A percentile compares a stretch with the other conserved stretches of the same genome.
Evolutionary conservation across 1,140 invertebrate species (phyloP).

Genomic region (Atta cephalotes): DNA sequence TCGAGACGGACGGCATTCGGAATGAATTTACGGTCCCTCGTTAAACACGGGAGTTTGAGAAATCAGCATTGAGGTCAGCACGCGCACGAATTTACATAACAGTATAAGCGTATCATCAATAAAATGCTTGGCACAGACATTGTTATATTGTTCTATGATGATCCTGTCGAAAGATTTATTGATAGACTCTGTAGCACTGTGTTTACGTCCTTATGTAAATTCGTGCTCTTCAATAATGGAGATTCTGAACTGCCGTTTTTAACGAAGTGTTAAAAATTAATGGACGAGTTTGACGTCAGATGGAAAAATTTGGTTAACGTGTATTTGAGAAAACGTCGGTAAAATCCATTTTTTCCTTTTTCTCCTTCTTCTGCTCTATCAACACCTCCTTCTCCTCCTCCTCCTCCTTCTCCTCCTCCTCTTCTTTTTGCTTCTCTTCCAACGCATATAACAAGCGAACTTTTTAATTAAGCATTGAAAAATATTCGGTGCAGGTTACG

Average conservation of each 20-base stretch:
- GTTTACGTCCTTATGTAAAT: conserved; percentile 28
- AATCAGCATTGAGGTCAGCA: conserved; percentile 14
- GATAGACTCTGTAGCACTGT: not conserved
- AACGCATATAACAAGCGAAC: conserved; percentile 36
- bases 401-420: not conserved
- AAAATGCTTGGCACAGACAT: not conserved
- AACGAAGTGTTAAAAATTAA: conserved; percentile 40
- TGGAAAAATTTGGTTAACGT: conserved; percentile 19
- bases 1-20: not conserved
- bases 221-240: not conserved
- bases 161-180: not conserved
- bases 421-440: not conserved
- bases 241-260: not conserved
- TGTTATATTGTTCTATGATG: not conserved
- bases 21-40: not conserved
- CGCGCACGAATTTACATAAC: conserved; percentile 18
- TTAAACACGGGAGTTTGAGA: conserved; percentile 1
- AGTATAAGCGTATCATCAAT: conserved; percentile 1
- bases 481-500: conserved; percentile 32
- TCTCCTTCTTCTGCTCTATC: not conserved
- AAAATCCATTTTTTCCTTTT: not conserved
- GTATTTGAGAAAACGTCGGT: not conserved
- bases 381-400: not conserved
- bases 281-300: not conserved
- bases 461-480: conserved; percentile 47